phyloP scores from a whole-genome alignment of 2,113 vertebrate species.

The Mus spicilegus region DNA sequence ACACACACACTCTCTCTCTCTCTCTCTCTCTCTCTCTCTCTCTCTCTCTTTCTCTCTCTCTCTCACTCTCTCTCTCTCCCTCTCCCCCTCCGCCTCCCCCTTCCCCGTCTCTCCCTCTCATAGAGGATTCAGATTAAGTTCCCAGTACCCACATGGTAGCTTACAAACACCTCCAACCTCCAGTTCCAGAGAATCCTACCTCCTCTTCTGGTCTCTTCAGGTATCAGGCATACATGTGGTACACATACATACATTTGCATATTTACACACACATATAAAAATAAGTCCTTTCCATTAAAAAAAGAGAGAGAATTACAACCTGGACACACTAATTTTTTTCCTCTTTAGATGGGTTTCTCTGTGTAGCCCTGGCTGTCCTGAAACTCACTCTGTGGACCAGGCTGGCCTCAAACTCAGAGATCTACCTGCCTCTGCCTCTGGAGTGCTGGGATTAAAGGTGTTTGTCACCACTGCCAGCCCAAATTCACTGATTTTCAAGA shows the following conservation, averaged over 20 bases:
- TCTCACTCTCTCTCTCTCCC: too few relatives aligned
- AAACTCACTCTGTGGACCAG: background rate
- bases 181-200: background rate
- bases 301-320: background rate
- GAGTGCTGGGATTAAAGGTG: background rate
- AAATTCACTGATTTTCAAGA: background rate
- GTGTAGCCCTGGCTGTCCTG: background rate
- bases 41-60: too few relatives aligned
- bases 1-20: too few relatives aligned
- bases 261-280: background rate
- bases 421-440: background rate
- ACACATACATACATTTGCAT: background rate
- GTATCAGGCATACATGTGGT: background rate
- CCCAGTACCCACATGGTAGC: background rate
- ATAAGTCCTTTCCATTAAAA: background rate
- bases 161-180: background rate
- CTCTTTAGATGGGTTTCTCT: background rate
- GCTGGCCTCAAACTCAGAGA: background rate
- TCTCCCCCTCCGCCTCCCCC: too few relatives aligned
- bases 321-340: background rate
- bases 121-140: background rate
- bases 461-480: background rate
- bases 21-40: too few relatives aligned
- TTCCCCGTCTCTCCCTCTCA: too few relatives aligned
- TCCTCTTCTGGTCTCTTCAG: background rate